phyloP scores from a whole-genome alignment of 2,113 vertebrate species.

The Actenoides hombroni region DNA sequence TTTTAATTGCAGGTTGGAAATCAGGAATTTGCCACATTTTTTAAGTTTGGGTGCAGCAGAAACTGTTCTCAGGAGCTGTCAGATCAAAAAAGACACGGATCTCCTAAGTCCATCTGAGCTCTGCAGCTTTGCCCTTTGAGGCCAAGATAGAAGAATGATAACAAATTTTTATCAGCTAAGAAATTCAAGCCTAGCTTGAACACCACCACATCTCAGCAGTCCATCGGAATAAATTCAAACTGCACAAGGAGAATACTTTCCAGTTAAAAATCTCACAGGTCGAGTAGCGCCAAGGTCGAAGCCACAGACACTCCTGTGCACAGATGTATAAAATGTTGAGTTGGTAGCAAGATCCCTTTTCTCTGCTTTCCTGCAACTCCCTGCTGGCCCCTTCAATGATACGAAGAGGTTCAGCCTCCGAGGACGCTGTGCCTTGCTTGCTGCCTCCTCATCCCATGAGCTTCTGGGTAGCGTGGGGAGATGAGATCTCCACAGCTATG shows the following conservation, averaged over 20 bases:
- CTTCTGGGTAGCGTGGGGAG: background rate
- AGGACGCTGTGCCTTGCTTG: background rate
- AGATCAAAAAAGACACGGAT: background rate
- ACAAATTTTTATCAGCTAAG: slow-evolving; percentile 16
- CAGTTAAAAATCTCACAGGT: background rate
- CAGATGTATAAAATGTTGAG: background rate
- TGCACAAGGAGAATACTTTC: background rate
- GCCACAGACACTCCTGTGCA: background rate
- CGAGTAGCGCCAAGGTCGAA: background rate
- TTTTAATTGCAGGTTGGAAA: background rate
- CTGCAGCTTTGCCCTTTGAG: background rate
- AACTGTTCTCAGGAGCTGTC: background rate
- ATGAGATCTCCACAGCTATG: background rate
- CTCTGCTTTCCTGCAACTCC: background rate
- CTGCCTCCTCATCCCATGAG: background rate
- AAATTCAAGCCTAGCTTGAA: background rate
- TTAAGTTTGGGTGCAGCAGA: background rate
- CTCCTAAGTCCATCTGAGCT: background rate
- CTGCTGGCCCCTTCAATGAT: background rate
- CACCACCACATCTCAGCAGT: background rate
- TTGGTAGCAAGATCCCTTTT: background rate
- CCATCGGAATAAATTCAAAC: background rate
- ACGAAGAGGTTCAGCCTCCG: background rate
- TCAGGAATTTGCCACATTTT: background rate
- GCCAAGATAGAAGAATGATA: background rate